Evolutionary conservation across 2,797 vertebrate genomes (phyloP).

Genomic region (Melopsittacus undulatus): DNA sequence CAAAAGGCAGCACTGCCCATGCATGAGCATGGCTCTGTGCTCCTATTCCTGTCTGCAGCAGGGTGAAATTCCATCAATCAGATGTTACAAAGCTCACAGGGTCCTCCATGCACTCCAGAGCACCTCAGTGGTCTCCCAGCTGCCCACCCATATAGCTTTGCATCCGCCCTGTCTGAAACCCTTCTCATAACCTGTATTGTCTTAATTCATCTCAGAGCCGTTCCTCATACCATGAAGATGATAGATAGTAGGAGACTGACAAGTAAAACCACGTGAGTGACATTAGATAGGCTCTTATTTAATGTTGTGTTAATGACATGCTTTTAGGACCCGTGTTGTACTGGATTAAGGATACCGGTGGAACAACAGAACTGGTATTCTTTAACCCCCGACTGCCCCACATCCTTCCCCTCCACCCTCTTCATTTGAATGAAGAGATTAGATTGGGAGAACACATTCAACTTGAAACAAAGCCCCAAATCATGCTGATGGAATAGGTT

Average conservation of each 20-base stretch:
- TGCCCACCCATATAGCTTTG: background rate
- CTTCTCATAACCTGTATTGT: background rate
- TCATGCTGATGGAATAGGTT: background rate
- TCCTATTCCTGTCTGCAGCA: background rate
- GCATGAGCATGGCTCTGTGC: fast-evolving
- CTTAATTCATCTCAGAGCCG: background rate
- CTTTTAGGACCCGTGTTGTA: background rate
- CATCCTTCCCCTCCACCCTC: background rate
- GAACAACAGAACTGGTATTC: background rate
- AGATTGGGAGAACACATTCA: background rate
- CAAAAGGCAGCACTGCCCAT: fast-evolving
- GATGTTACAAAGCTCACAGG: background rate
- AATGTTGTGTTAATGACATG: background rate
- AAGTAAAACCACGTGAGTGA: background rate
- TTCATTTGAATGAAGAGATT: background rate
- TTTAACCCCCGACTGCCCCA: background rate
- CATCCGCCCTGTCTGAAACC: fast-evolving
- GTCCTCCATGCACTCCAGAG: background rate
- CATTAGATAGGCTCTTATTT: background rate
- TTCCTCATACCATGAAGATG: background rate
- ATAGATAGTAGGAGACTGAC: background rate
- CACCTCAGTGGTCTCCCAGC: fast-evolving
- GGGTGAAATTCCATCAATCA: background rate
- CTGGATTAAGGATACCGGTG: slow-evolving; percentile 22
- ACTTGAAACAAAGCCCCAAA: background rate